phyloP scores from a whole-genome alignment of 2,888 invertebrate species.

The Agrotis exclamationis region DNA sequence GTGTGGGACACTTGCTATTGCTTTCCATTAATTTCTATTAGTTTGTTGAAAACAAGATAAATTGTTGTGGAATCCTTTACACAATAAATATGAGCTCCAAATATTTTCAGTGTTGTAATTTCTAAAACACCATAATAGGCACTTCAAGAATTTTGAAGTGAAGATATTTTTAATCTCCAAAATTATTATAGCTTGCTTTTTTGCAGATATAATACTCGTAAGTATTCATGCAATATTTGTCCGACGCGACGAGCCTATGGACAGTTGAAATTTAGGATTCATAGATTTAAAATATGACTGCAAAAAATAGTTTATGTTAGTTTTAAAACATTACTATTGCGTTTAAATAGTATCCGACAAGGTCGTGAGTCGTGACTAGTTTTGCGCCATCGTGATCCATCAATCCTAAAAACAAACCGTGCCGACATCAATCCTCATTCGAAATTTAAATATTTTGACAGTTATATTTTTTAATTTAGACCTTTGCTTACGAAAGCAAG shows the following conservation, averaged over 20 bases:
- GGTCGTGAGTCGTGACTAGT: slow-evolving; percentile 54
- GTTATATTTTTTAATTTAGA: slow-evolving; percentile 41
- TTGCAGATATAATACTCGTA: not conserved
- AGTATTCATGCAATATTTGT: not conserved
- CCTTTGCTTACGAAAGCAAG: slow-evolving; percentile 42
- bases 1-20: slow-evolving; percentile 56
- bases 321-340: slow-evolving; percentile 3
- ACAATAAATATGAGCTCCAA: too few relatives aligned
- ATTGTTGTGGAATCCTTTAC: not conserved
- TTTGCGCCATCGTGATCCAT: slow-evolving; percentile 49
- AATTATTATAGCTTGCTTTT: not conserved
- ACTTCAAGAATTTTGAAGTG: not conserved
- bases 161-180: not conserved
- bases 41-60: slow-evolving; percentile 1
- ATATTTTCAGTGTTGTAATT: too few relatives aligned
- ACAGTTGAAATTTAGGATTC: too few relatives aligned
- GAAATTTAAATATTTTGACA: slow-evolving; percentile 39
- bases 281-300: too few relatives aligned
- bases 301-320: not conserved
- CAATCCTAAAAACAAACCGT: slow-evolving; percentile 49
- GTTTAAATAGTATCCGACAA: slow-evolving; percentile 20
- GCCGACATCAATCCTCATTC: slow-evolving; percentile 45
- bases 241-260: too few relatives aligned
- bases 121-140: too few relatives aligned
- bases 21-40: slow-evolving; percentile 39